phyloP scores from a whole-genome alignment of 1,140 invertebrate species.

The Chymomyza costata region DNA sequence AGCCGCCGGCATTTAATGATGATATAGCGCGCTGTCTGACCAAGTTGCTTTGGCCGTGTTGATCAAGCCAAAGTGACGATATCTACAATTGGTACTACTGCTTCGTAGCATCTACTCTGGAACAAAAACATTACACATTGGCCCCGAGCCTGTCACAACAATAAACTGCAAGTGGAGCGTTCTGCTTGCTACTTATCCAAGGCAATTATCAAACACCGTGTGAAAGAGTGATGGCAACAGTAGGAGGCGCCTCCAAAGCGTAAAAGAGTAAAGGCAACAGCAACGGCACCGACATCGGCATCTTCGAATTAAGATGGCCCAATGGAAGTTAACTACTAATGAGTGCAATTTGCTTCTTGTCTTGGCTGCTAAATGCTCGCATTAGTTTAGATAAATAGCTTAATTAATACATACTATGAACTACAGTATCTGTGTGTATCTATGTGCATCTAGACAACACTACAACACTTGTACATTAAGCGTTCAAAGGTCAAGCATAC shows the following conservation, averaged over 20 bases:
- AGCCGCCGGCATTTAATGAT: constrained; percentile 42
- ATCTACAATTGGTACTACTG: constrained; percentile 48
- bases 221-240: not conserved
- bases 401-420: constrained; percentile 67
- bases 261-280: too few species aligned
- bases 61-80: constrained; percentile 53
- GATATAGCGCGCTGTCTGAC: constrained; percentile 34
- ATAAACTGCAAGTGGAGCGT: not conserved
- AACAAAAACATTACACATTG: constrained; percentile 35
- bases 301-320: too few species aligned
- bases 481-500: constrained; percentile 16
- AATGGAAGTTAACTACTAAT: constrained; percentile 53
- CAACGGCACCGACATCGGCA: too few species aligned
- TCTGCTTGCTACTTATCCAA: constrained; percentile 41
- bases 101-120: too few species aligned
- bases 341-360: constrained; percentile 72
- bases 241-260: too few species aligned
- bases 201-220: constrained; percentile 49
- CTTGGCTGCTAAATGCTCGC: constrained; percentile 71
- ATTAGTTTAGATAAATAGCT: constrained; percentile 74
- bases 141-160: constrained; percentile 17
- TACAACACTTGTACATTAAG: not conserved
- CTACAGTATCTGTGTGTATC: constrained; percentile 1
- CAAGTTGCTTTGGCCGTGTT: not conserved
- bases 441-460: too few species aligned